phyloP scores from a whole-genome alignment of 2,797 vertebrate species.

The Sternotherus odoratus region DNA sequence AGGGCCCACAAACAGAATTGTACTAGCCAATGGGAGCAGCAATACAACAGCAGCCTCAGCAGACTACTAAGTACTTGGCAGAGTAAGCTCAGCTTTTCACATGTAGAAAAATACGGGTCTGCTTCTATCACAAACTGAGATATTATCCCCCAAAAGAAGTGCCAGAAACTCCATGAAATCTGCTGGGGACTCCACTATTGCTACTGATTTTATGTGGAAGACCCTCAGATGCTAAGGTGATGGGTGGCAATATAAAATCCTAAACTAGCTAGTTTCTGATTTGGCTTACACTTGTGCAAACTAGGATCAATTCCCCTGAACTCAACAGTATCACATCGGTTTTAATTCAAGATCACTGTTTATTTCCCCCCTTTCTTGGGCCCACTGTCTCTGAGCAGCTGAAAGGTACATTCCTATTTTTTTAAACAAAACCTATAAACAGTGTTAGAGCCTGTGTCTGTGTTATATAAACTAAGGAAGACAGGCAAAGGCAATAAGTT shows the following conservation, averaged over 20 bases:
- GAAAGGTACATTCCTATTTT: not conserved
- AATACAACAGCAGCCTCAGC: not conserved
- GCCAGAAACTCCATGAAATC: not conserved
- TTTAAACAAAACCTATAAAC: not conserved
- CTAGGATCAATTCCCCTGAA: not conserved
- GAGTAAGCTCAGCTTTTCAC: not conserved
- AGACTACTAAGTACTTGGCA: not conserved
- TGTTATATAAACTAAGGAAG: not conserved
- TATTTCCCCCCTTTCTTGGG: not conserved
- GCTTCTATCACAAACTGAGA: not conserved
- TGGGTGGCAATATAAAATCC: not conserved
- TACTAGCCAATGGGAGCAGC: not conserved
- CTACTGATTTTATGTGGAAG: not conserved
- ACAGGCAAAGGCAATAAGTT: not conserved
- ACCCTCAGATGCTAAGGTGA: not conserved
- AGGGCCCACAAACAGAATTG: not conserved
- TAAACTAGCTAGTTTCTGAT: not conserved
- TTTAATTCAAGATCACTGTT: not conserved
- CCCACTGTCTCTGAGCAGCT: not conserved
- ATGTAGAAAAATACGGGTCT: not conserved
- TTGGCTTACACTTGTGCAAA: not conserved
- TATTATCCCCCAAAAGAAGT: not conserved
- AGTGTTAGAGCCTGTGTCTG: not conserved
- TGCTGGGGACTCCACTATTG: not conserved
- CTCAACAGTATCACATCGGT: not conserved